Evolutionary conservation across 2,888 invertebrate genomes (phyloP).

Genomic region (Pycnomerus fuliginosus): DNA sequence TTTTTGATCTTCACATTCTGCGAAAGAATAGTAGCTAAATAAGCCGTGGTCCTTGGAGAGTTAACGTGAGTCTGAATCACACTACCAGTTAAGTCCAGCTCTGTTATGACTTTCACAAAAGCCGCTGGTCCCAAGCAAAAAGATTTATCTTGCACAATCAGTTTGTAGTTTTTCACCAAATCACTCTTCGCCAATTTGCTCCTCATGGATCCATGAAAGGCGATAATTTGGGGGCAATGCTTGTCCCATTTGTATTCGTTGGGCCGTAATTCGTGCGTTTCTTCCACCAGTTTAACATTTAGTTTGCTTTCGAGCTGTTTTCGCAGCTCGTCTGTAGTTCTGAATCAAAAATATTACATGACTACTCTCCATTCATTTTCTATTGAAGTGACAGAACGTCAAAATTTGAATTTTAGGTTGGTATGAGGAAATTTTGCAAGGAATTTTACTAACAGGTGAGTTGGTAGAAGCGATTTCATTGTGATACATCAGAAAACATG

Average conservation of each 20-base stretch:
- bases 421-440: too few species aligned
- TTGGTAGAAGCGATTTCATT: too few species aligned
- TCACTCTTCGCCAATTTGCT: slow-evolving; percentile 58
- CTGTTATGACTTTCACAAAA: slow-evolving; percentile 67
- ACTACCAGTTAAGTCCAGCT: slow-evolving; percentile 67
- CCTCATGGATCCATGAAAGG: slow-evolving; percentile 59
- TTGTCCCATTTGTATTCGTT: slow-evolving; percentile 48
- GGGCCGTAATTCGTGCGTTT: slow-evolving; percentile 30
- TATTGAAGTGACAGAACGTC: background rate
- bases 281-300: slow-evolving; percentile 35
- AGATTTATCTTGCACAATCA: slow-evolving; percentile 70
- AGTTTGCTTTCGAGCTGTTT: slow-evolving; percentile 38
- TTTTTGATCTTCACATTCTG: slow-evolving; percentile 61
- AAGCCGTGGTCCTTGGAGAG: slow-evolving; percentile 77
- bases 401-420: background rate
- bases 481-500: too few species aligned
- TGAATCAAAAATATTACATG: slow-evolving; percentile 11
- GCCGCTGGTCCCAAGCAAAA: slow-evolving; percentile 80
- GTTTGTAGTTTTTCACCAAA: slow-evolving; percentile 57
- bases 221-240: slow-evolving; percentile 57
- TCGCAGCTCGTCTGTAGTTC: slow-evolving; percentile 29
- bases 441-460: too few species aligned
- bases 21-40: slow-evolving; percentile 67
- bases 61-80: slow-evolving; percentile 78
- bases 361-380: background rate